Conservation (phyloP, 2,113 vertebrate species). For the Thymallus thymallus region DNA sequence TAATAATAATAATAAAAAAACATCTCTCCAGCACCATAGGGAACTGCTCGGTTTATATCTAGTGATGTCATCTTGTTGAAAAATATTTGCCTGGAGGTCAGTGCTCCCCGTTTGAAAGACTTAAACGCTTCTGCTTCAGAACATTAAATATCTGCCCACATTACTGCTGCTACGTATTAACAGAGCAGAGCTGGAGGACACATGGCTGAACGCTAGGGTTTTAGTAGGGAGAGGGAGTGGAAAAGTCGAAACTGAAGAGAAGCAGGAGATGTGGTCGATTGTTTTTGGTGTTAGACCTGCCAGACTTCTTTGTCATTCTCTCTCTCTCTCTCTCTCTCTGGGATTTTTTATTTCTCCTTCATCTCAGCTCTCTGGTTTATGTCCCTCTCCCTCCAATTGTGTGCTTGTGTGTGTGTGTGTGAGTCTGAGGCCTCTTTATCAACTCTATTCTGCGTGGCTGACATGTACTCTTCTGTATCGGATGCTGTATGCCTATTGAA, state of each 20-base stretch:
- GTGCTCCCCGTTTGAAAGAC: conserved; percentile 68
- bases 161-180: conserved; percentile 46
- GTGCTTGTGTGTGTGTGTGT: neutral
- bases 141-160: conserved; percentile 77
- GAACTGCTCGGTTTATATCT: conserved; percentile 55
- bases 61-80: conserved; percentile 77
- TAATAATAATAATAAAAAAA: conserved; percentile 24
- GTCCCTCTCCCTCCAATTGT: neutral
- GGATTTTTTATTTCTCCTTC: no score
- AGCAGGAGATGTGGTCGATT: no score
- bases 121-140: conserved; percentile 74
- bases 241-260: no score
- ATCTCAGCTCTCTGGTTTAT: neutral
- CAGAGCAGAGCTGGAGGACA: no score
- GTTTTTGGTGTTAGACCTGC: neutral
- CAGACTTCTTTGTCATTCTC: neutral
- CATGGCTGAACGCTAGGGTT: no score
- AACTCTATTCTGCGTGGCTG: no score
- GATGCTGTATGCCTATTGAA: no score
- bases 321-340: neutral
- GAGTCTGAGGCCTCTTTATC: neutral
- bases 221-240: no score
- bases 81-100: conserved; percentile 79
- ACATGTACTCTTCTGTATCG: no score
- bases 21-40: conserved; percentile 39